Base-by-base conservation (phyloP, 2,888 invertebrate genomes). In the Rotaria magnacalcarata region DNA sequence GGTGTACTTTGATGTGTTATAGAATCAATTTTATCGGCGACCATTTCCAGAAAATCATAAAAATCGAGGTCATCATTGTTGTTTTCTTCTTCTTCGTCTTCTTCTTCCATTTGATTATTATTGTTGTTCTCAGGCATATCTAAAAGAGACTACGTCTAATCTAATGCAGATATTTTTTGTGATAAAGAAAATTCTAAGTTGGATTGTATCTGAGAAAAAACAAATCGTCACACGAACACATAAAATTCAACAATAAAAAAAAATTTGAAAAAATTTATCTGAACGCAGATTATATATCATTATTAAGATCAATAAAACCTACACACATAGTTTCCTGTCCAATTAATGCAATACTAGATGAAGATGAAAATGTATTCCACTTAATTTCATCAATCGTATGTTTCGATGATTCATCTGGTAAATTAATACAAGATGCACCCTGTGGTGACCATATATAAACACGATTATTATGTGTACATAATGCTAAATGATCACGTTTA, bases 391-490 rank as follows among this genome's bases (percentile, higher is more conserved):
- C 43, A 24, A 80, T 80, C 47, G n/a, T 47, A n/a, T 47, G 47
- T 80, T 80, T 80, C 8, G 80, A 43, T 80, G 80, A 80, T 80
- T 80, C 80, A 43, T 80, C 80, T 11, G 80, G 80, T 4, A 80
- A 8, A 80, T 80, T 80, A 24, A 80, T 80, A 47, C 80, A 80
- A n/a, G 80, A 43, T 47, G 80, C 80, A 47, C 91, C 91, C 27
- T 89, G 89, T 0, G 91, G 90, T 11, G 91, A 90, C 92, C 92
- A 92, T 90, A 92, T 90, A 89, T 90, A 91, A n/a, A 92, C 88
- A 87, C 90, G 90, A 88, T 90, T 90, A 85, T 88, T 89, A 19
- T 90, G 90, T 41, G 91, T 91, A 87, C 91, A 90, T 85, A 92
- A 87, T 19, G 91, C 91, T 85, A 92, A 89, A 27, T 91, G 88